A percentile compares a stretch with the other conserved stretches of the same genome.
Conservation (phyloP, 2,888 invertebrate genomes). For the Maniola hyperantus region DNA sequence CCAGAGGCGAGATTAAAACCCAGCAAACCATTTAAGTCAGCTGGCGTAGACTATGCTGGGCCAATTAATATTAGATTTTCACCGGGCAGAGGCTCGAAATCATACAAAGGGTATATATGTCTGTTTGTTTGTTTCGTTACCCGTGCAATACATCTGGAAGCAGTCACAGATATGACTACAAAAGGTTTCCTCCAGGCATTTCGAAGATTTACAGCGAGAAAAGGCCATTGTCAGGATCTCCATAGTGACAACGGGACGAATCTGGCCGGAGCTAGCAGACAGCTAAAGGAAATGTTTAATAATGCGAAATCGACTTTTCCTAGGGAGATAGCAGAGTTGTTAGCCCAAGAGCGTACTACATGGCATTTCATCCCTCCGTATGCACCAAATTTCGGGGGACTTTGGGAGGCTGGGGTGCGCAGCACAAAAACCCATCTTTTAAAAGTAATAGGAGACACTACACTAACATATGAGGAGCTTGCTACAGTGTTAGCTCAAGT, state of each 20-base stretch:
- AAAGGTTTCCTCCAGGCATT: slow-evolving; percentile 42
- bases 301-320: not conserved
- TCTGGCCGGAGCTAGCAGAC: not conserved
- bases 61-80: slow-evolving; percentile 39
- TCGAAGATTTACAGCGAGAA: slow-evolving; percentile 27
- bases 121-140: slow-evolving; percentile 31
- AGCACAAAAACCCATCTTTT: no score
- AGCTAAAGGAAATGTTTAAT: not conserved
- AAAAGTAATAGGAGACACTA: no score
- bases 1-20: slow-evolving; percentile 41
- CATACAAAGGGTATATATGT: slow-evolving; percentile 37
- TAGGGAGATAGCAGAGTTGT: not conserved
- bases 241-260: slow-evolving; percentile 34
- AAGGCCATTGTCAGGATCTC: slow-evolving; percentile 33
- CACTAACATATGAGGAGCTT: no score
- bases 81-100: slow-evolving; percentile 38
- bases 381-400: no score
- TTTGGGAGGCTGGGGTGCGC: no score
- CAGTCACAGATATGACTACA: slow-evolving; percentile 41
- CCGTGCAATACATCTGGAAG: slow-evolving; percentile 40
- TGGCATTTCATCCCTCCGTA: not conserved
- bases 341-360: not conserved
- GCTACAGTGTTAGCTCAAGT: no score
- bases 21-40: slow-evolving; percentile 36
- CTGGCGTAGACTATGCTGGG: slow-evolving; percentile 43